Conservation (phyloP, 2,797 vertebrate genomes). For the Amazonetta brasiliensis region DNA sequence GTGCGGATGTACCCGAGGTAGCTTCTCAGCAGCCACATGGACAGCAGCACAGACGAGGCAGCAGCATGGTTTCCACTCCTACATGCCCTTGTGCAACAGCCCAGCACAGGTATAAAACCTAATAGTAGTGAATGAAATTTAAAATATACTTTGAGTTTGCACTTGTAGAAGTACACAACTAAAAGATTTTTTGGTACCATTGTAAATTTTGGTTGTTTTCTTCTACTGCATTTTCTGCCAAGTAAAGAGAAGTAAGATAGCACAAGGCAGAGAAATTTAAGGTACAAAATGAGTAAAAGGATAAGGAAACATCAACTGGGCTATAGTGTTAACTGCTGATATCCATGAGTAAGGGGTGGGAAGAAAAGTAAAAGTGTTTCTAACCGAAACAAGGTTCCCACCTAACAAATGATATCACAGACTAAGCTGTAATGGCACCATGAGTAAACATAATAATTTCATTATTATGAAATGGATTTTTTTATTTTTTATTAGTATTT, state of each 20-base stretch:
- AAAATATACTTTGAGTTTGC: neutral
- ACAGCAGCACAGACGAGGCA: neutral
- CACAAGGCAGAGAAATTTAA: neutral
- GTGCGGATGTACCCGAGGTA: rapidly evolving
- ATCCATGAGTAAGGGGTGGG: neutral
- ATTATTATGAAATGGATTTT: neutral
- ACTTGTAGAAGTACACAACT: neutral
- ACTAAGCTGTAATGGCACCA: neutral
- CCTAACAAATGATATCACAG: neutral
- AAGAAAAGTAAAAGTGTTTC: neutral
- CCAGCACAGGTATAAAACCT: neutral
- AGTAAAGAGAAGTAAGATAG: neutral
- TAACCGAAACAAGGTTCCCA: neutral
- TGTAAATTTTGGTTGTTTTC: neutral
- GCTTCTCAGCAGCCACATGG: neutral
- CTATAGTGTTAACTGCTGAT: neutral
- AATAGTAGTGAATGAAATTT: neutral
- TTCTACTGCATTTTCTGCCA: neutral
- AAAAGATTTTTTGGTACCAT: neutral
- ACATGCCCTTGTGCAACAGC: neutral
- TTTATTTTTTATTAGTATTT: too few relatives aligned
- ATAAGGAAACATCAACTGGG: neutral
- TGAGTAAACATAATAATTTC: neutral
- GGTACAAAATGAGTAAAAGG: neutral
- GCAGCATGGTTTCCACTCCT: neutral